These are phyloP conservation scores for Bothrops alternatus DNA, from an alignment of 2,797 vertebrate genomes.

Conservation along the genomic window DNA sequence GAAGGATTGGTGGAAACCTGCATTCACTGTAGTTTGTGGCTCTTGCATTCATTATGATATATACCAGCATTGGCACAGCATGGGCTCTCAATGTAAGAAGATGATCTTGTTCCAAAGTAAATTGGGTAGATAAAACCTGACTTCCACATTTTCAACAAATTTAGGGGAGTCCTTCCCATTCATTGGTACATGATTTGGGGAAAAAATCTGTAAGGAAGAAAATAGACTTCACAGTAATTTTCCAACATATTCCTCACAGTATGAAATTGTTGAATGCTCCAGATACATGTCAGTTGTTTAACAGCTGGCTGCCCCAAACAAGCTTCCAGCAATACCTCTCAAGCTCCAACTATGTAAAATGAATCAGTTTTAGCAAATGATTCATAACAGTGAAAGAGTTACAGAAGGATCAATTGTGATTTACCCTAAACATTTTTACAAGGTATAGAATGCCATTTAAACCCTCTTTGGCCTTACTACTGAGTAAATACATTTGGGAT, in stretches of 20 bases:
- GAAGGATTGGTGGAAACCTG: not conserved
- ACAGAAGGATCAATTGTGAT: not conserved
- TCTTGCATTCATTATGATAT: not conserved
- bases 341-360: not conserved
- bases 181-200: not conserved
- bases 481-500: not conserved
- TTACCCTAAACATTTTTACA: not conserved
- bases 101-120: not conserved
- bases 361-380: not conserved
- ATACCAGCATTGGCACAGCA: not conserved
- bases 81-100: not conserved
- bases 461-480: not conserved
- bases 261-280: not conserved
- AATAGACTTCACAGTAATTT: not conserved
- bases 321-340: no score
- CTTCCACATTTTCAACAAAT: not conserved
- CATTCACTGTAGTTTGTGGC: not conserved
- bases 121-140: not conserved
- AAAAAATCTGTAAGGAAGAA: not conserved
- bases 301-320: not conserved
- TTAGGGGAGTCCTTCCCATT: not conserved
- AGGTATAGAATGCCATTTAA: not conserved
- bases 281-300: not conserved
- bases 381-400: not conserved
- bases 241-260: not conserved